Evolutionary conservation across 1,140 invertebrate species (phyloP).

Genomic region (Drosophila bifasciata): DNA sequence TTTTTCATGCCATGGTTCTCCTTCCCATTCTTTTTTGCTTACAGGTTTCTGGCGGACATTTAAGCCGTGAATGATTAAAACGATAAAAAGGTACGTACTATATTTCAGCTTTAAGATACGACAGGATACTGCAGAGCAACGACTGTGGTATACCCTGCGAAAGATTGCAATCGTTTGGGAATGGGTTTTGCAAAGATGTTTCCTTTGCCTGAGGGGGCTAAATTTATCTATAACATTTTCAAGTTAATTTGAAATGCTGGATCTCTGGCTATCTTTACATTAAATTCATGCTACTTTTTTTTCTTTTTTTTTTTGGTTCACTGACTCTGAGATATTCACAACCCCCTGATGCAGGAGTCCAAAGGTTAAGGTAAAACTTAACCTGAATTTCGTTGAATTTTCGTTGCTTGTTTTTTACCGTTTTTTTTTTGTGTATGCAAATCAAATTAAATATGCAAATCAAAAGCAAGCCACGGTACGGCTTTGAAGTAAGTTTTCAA

Average conservation of each 20-base stretch:
- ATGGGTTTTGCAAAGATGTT: no score
- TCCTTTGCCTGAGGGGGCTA: no score
- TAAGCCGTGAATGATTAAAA: slow-evolving; percentile 66
- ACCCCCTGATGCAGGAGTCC: neutral
- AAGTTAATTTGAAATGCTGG: no score
- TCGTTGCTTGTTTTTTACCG: neutral
- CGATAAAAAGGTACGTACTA: slow-evolving; percentile 65
- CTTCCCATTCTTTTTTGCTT: slow-evolving; percentile 27
- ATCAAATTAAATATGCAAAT: slow-evolving; percentile 76
- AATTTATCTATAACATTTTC: no score
- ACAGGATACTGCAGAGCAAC: neutral
- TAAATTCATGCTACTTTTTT: no score
- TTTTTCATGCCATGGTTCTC: slow-evolving; percentile 30
- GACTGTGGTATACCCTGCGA: neutral
- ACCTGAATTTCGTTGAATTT: neutral
- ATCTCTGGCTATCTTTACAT: no score
- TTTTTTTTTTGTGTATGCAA: slow-evolving; percentile 66
- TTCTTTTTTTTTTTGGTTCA: no score
- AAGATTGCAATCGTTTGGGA: no score
- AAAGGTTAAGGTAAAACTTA: neutral
- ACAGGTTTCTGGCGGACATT: slow-evolving; percentile 32
- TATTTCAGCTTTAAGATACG: slow-evolving; percentile 16
- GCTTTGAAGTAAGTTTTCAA: slow-evolving; percentile 67
- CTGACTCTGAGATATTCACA: neutral
- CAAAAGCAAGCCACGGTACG: slow-evolving; percentile 29